Conservation (phyloP, 92 coral and sea anemone genomes). For the Umimayanthus chanpuru region DNA sequence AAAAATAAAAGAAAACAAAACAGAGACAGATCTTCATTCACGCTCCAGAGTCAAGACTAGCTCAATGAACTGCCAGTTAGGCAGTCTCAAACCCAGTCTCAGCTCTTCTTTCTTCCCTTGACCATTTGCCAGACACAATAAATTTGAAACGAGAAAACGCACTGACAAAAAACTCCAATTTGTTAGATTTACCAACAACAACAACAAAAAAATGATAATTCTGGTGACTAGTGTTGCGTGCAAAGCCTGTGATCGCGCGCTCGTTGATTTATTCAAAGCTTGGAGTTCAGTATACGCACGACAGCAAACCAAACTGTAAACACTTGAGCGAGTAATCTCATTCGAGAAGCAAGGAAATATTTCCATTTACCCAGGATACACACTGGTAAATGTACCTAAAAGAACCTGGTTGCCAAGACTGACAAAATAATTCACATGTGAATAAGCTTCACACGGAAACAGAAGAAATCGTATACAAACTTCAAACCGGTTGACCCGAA, state of each 20-base stretch:
- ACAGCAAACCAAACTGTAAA: not conserved
- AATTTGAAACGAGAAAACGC: not conserved
- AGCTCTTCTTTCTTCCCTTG: not conserved
- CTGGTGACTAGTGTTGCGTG: not conserved
- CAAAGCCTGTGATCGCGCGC: not conserved
- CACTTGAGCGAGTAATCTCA: not conserved
- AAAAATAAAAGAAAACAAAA: not conserved
- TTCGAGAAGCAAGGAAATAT: not conserved
- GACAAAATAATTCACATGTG: not conserved
- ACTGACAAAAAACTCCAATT: not conserved
- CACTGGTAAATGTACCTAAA: not conserved
- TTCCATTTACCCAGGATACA: not conserved
- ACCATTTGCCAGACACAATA: not conserved
- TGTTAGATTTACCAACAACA: not conserved
- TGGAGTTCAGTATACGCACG: not conserved
- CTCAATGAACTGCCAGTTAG: not conserved
- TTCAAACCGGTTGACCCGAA: not conserved
- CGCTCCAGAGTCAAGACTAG: not conserved
- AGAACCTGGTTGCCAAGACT: not conserved
- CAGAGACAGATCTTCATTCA: not conserved
- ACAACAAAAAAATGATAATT: not conserved
- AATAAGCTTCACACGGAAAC: not conserved
- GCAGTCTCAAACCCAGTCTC: not conserved
- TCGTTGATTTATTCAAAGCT: not conserved
- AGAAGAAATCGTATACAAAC: conserved; percentile 11